Base-by-base conservation (phyloP, 1,140 invertebrate species). In the Aporrectodea caliginosa region DNA sequence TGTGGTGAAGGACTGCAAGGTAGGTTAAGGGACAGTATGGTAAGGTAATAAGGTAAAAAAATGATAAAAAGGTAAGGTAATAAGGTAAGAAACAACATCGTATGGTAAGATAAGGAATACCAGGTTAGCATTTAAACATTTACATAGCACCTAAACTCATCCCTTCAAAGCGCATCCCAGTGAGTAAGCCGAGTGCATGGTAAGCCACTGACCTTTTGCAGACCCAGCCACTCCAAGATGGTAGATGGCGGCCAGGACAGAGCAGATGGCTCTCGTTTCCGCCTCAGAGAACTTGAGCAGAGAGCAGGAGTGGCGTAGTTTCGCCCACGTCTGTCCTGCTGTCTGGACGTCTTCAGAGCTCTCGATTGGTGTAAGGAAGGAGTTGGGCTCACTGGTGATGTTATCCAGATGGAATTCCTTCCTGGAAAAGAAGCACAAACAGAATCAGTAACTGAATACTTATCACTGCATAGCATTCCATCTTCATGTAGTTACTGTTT, bases 201-300 rank as follows among this genome's bases (percentile, higher is more conserved):
- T 74, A 71, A 0, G 29, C 16, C 70, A 73, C 77, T 35, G 81
- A 89, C 88, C 87, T 85, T 87, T 87, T 27, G 83, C 86, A 27
- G 88, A 88, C 69, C 89, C 89, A 75, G 96, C 95, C 84, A 93
- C 92, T 31, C 95, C 94, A 78, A 98, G 88, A 89, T 98, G 96
- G 86, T 95, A 95, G 81, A 98, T 93, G 12, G 94, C 94, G 14
- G 94, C 95, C 81, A 98, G 88, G 29, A 97, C 92, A 82, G 92
- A 91, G 92, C 94, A 96, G 70, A 98, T 91, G 0, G 92, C 92
- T 84, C 93, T 93, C 81, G 93, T 92, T 79, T 97, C 95, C 16
- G 91, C 89, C 70, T 93, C 92, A 16, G 91, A 91, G 33, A 97
- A 90, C 12, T 91, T 91, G 1, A 98, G 88, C 14, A 91, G 88